Conservation (phyloP, 2,888 invertebrate genomes). For the Torymus auratus region DNA sequence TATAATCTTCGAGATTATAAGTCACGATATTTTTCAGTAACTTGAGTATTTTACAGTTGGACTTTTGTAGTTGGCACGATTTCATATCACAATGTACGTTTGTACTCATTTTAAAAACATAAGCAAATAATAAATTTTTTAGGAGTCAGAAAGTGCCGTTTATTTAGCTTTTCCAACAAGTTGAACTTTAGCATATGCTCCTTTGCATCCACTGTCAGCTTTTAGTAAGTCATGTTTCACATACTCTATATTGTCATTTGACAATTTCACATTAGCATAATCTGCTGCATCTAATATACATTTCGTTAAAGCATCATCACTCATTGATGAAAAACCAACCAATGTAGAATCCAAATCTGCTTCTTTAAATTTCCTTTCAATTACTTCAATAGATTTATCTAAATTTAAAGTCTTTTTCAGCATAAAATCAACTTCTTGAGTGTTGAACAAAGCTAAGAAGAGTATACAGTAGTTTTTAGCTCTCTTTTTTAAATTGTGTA, state of each 20-base stretch:
- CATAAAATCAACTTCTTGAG: slow-evolving; percentile 62
- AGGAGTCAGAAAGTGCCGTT: neutral
- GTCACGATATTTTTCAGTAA: too few relatives aligned
- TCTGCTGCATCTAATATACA: slow-evolving; percentile 68
- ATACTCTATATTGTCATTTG: slow-evolving; percentile 60
- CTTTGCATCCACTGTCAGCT: slow-evolving; percentile 70
- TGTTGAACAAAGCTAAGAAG: slow-evolving; percentile 67
- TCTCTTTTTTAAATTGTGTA: slow-evolving; percentile 56
- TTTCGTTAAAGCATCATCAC: slow-evolving; percentile 63
- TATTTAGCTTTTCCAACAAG: slow-evolving; percentile 39
- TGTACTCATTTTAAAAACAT: neutral
- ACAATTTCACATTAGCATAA: slow-evolving; percentile 62
- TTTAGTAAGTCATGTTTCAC: slow-evolving; percentile 63
- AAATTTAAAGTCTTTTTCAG: slow-evolving; percentile 62
- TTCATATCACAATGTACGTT: too few relatives aligned
- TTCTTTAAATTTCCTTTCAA: slow-evolving; percentile 59
- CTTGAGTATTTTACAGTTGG: too few relatives aligned
- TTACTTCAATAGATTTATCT: slow-evolving; percentile 56
- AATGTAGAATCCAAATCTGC: slow-evolving; percentile 58
- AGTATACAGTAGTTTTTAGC: slow-evolving; percentile 63
- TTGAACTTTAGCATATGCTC: slow-evolving; percentile 70
- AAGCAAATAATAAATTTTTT: neutral
- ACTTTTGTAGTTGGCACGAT: too few relatives aligned
- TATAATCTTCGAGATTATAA: too few relatives aligned
- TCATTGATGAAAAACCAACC: slow-evolving; percentile 64